These are phyloP conservation scores for Lochmaea capreae DNA, from an alignment of 2,888 invertebrate genomes.

Conservation along the genomic window DNA sequence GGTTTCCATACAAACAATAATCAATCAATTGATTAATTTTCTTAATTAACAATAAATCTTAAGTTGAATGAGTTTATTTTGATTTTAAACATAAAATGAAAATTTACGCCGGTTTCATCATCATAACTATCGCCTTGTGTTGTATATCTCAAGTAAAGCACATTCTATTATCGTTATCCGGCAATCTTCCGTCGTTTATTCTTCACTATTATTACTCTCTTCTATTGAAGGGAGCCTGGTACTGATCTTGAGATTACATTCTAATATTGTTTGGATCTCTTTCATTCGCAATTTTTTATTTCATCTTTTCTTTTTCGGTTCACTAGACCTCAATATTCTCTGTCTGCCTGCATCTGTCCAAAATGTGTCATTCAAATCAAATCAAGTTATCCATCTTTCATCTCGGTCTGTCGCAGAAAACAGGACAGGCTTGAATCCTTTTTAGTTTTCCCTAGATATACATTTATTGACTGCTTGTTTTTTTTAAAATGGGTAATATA, in stretches of 20 bases:
- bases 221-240: slow-evolving; percentile 52
- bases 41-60: too few species aligned
- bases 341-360: slow-evolving; percentile 46
- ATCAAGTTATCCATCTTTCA: slow-evolving; percentile 37
- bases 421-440: not conserved
- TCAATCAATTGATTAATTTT: too few species aligned
- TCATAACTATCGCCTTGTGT: not conserved
- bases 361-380: slow-evolving; percentile 43
- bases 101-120: not conserved
- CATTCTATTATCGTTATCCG: slow-evolving; percentile 37
- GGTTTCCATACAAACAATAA: too few species aligned
- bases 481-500: not conserved
- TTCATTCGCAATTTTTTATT: slow-evolving; percentile 45
- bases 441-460: not conserved
- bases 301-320: slow-evolving; percentile 50
- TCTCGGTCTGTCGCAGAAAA: slow-evolving; percentile 9
- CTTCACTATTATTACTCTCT: slow-evolving; percentile 53
- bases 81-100: not conserved
- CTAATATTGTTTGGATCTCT: slow-evolving; percentile 53
- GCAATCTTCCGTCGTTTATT: slow-evolving; percentile 52
- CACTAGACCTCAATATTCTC: slow-evolving; percentile 50
- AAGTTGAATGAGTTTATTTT: too few species aligned
- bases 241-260: slow-evolving; percentile 54
- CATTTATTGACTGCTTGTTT: not conserved
- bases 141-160: slow-evolving; percentile 8